These are phyloP conservation scores for Tenebrosternarchus preto DNA, from an alignment of 2,113 vertebrate genomes.

Conservation along the genomic window DNA sequence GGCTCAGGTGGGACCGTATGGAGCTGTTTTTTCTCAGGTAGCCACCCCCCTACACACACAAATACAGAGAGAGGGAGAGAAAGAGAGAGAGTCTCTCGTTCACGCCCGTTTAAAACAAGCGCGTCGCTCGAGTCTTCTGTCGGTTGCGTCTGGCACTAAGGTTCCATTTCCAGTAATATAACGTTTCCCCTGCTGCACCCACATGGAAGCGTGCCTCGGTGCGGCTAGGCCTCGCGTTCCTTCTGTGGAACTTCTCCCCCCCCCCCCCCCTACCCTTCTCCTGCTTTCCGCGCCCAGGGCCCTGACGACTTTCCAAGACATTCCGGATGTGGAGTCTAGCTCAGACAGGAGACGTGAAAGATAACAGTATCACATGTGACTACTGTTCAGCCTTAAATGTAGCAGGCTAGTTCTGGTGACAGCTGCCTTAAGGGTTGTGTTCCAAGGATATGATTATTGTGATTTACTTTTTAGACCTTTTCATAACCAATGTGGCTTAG, in stretches of 20 bases:
- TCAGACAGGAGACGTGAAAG: slow-evolving; percentile 17
- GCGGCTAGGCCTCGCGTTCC: slow-evolving; percentile 63
- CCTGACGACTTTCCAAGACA: slow-evolving; percentile 53
- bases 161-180: slow-evolving; percentile 47
- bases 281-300: slow-evolving; percentile 32
- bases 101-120: not conserved
- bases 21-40: slow-evolving; percentile 17
- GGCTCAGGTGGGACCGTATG: not conserved
- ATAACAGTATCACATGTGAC: slow-evolving; percentile 41
- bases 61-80: no score
- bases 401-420: not conserved
- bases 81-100: no score
- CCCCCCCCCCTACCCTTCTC: slow-evolving; percentile 50
- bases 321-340: slow-evolving; percentile 54
- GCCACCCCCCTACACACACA: no score
- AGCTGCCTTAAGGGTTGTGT: not conserved
- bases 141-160: slow-evolving; percentile 34
- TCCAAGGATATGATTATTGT: not conserved
- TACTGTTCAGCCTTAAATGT: slow-evolving; percentile 7
- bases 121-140: slow-evolving; percentile 52
- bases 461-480: not conserved
- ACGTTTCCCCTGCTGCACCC: not conserved
- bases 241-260: slow-evolving; percentile 55
- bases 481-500: not conserved
- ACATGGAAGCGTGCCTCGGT: slow-evolving; percentile 34